Evolutionary conservation across 2,888 invertebrate species (phyloP).

Genomic region (Cheiracanthium punctorium): DNA sequence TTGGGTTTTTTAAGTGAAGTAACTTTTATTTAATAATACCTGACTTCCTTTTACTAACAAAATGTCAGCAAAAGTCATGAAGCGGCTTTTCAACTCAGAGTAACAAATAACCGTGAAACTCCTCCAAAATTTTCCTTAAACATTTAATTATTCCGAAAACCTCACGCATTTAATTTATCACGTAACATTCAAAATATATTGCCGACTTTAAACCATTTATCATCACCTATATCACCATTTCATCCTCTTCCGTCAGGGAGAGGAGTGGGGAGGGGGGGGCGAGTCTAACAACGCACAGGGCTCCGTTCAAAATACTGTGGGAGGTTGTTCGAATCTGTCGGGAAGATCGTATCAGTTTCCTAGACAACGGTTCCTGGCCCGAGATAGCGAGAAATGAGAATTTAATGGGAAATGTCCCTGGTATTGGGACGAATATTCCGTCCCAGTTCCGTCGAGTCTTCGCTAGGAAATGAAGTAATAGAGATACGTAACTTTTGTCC

Average conservation of each 20-base stretch:
- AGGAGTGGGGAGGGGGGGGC: no score
- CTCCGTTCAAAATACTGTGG: neutral
- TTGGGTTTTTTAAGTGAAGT: no score
- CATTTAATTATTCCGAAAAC: neutral
- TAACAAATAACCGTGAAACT: neutral
- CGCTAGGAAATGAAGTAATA: neutral
- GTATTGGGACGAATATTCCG: neutral
- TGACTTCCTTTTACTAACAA: no score
- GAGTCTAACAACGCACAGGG: no score
- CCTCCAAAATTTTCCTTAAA: neutral
- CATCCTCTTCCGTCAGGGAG: neutral
- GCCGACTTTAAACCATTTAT: conserved; percentile 1
- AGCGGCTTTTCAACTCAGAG: no score
- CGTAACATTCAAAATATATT: neutral
- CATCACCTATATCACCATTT: neutral
- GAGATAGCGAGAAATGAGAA: conserved; percentile 6
- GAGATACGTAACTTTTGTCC: neutral
- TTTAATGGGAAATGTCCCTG: neutral
- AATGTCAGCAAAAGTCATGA: no score
- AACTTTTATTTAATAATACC: no score
- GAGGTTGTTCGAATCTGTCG: conserved; percentile 6
- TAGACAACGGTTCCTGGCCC: neutral
- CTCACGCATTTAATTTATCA: neutral
- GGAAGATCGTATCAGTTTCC: neutral
- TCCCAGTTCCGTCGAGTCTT: neutral